Evolutionary conservation across 2,113 vertebrate species (phyloP).

Genomic region (Lagenorhynchus albirostris): DNA sequence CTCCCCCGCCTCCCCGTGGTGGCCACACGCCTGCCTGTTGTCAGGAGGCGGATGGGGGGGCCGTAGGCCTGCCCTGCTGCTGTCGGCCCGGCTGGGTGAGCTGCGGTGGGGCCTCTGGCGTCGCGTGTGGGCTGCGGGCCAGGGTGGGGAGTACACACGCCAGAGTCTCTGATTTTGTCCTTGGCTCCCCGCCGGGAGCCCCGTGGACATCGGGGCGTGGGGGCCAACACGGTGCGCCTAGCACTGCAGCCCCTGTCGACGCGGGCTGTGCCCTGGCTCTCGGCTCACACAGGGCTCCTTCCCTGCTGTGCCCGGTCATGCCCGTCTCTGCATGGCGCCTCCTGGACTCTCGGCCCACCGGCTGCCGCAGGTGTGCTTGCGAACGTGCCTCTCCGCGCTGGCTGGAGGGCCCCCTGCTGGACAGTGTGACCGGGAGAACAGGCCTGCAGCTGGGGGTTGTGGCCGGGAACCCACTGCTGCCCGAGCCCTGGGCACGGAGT

Average conservation of each 20-base stretch:
- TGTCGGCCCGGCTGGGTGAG: no score
- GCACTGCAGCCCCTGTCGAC: neutral
- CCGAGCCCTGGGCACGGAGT: no score
- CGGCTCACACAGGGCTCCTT: no score
- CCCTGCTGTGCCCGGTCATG: neutral
- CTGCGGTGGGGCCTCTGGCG: neutral
- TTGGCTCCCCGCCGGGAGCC: rapidly evolving
- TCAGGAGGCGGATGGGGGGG: neutral
- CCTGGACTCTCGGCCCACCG: neutral
- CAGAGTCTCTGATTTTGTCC: no score
- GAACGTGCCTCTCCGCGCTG: neutral
- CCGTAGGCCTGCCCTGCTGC: neutral
- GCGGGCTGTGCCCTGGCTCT: neutral
- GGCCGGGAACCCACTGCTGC: no score
- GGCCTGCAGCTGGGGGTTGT: neutral
- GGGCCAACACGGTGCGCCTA: rapidly evolving
- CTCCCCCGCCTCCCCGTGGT: neutral
- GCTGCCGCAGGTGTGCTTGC: neutral
- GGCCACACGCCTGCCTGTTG: neutral
- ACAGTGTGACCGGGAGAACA: no score
- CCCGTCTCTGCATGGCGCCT: neutral
- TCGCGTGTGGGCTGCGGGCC: no score
- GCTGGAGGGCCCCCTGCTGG: neutral
- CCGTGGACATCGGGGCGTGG: neutral
- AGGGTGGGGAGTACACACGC: rapidly evolving